These are phyloP conservation scores for Calcarius lapponicus DNA, from an alignment of 2,797 vertebrate species.

Conservation along the genomic window DNA sequence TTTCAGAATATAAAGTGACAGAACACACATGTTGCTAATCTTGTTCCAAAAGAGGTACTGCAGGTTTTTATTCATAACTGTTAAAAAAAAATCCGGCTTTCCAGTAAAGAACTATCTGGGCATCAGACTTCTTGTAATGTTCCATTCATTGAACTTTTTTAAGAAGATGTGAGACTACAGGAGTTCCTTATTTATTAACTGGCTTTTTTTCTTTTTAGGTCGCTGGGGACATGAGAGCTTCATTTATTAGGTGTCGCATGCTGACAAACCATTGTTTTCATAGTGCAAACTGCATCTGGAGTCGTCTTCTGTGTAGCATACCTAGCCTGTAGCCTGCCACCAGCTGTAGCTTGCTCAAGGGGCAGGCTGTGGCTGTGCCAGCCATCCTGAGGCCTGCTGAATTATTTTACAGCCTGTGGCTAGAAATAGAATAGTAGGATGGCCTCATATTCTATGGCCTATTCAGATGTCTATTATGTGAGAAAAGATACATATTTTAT, in stretches of 20 bases:
- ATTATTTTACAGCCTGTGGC: not conserved
- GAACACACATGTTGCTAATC: not conserved
- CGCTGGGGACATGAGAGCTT: not conserved
- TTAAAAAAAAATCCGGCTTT: not conserved
- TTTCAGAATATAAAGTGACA: not conserved
- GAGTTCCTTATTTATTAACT: not conserved
- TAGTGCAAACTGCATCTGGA: not conserved
- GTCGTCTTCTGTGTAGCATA: not conserved
- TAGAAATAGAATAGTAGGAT: not conserved
- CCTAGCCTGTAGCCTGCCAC: not conserved
- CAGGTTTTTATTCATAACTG: not conserved
- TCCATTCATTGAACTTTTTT: not conserved
- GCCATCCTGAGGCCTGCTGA: not conserved
- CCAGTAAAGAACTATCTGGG: not conserved
- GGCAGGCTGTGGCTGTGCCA: not conserved
- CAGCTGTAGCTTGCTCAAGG: not conserved
- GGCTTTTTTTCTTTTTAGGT: not conserved
- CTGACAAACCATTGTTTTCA: not conserved
- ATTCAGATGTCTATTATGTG: not conserved
- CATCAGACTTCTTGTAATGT: not conserved
- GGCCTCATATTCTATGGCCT: not conserved
- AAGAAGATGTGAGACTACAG: not conserved
- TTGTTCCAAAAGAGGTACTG: not conserved
- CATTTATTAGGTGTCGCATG: not conserved
- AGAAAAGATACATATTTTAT: not conserved